Evolutionary conservation across 2,113 vertebrate species (phyloP), one percentile per base, ranked within the genome.

Genomic region (Columba janthina): DNA sequence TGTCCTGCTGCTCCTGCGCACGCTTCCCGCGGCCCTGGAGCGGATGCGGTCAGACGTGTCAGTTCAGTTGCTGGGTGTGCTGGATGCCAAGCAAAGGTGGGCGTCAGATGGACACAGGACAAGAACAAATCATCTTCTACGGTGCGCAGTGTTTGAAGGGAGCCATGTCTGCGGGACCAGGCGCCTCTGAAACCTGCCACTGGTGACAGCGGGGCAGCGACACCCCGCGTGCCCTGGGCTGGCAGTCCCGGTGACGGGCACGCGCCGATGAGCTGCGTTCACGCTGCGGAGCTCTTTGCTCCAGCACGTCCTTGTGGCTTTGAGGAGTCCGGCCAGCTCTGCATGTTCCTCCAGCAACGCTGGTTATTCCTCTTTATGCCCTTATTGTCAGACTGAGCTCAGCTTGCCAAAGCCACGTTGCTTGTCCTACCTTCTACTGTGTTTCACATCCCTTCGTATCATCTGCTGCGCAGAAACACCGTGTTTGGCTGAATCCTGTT

Each of bases 231-330:
- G 1, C 58, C 65, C 58, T 32, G 38, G 65, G 46, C 65, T 57
- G 50, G 16, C 4, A 1, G 51, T 42, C 29, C 73, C 28, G 3
- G 8, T 20, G 13, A 25, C 0, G 11, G 54, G 36, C 0, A 0
- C 10, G 38, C n/a, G 44, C 57, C 40, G 53, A 24, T 8, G 28
- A 70, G 38, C 54, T 82, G 26, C 44, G 2, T 15, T 38, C 26
- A 11, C 58, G 12, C 42, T 50, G 82, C 11, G 46, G 46, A 80
- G 8, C 56, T 51, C 51, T 76, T 24, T 17, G 56, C 65, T 38
- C 13, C 9, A 28, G 56, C 19, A 2, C 4, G 10, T 42, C 61
- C 62, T 42, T 32, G 67, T 32, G 48, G 8, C 29, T 14, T 51
- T 56, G 48, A 75, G 62, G 56, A 46, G 53, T 34, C 38, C 29